Evolutionary conservation across 64 coral and sea anemone species (phyloP).

Genomic region (Trachythela sp.): DNA sequence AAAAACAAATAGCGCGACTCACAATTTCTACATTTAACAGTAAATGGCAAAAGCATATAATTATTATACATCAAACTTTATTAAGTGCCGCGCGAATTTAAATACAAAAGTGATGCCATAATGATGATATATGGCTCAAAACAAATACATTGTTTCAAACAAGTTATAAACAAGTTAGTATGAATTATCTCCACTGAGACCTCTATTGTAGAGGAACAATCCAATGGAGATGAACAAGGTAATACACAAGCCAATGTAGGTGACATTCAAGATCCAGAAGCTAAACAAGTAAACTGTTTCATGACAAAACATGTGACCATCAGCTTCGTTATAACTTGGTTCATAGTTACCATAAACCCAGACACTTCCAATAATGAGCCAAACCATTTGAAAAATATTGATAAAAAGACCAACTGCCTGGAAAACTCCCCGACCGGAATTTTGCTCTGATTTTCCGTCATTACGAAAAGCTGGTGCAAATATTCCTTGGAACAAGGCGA

Average conservation of each 20-base stretch:
- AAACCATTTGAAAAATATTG: not conserved
- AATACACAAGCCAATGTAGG: not conserved
- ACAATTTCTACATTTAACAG: no score
- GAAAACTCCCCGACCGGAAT: not conserved
- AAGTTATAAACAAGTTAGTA: not conserved
- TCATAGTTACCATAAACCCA: not conserved
- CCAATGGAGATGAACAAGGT: not conserved
- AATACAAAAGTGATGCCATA: no score
- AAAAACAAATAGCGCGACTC: no score
- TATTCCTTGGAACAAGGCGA: not conserved
- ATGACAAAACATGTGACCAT: not conserved
- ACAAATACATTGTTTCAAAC: no score
- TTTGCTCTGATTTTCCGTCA: not conserved
- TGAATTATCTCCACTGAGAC: not conserved
- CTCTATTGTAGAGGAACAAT: not conserved
- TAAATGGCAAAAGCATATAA: no score
- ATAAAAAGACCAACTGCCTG: not conserved
- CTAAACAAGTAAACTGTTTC: not conserved
- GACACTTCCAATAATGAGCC: not conserved
- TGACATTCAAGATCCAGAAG: not conserved
- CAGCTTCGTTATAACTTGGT: not conserved
- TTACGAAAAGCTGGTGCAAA: not conserved
- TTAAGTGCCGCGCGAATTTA: no score
- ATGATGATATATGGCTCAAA: no score
- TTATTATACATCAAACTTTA: no score